These are phyloP conservation scores for Merodon equestris DNA, from an alignment of 2,888 invertebrate species.

Conservation along the genomic window DNA sequence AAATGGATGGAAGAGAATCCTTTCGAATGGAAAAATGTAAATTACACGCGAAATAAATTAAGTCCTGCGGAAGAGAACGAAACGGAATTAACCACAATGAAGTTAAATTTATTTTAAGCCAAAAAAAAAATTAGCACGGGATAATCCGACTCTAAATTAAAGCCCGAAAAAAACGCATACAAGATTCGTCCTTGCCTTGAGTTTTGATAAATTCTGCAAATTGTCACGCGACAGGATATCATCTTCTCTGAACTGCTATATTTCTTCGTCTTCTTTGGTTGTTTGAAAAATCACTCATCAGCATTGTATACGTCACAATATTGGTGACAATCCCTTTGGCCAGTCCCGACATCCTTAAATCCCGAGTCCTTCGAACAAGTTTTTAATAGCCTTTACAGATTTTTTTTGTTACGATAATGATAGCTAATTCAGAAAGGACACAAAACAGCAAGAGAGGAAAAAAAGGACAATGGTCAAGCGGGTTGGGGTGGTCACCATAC, in stretches of 20 bases:
- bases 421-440: slow-evolving; percentile 46
- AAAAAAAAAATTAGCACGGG: no score
- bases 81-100: slow-evolving; percentile 42
- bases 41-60: slow-evolving; percentile 65
- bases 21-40: slow-evolving; percentile 65
- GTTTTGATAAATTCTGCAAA: slow-evolving; percentile 12
- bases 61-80: slow-evolving; percentile 56
- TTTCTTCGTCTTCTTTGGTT: slow-evolving; percentile 2
- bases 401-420: slow-evolving; percentile 54
- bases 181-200: not conserved
- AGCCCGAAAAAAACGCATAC: not conserved
- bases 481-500: slow-evolving; percentile 7
- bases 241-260: slow-evolving; percentile 4
- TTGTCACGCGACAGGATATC: slow-evolving; percentile 35
- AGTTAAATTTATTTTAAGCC: not conserved
- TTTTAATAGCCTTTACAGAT: slow-evolving; percentile 44
- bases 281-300: slow-evolving; percentile 47
- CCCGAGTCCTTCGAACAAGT: slow-evolving; percentile 4
- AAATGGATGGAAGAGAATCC: slow-evolving; percentile 46
- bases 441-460: not conserved
- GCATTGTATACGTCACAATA: slow-evolving; percentile 53
- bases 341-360: slow-evolving; percentile 12
- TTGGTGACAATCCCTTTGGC: slow-evolving; percentile 13
- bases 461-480: slow-evolving; percentile 63
- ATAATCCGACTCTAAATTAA: no score